Evolutionary conservation across 2,797 vertebrate genomes (phyloP), one percentile per base, ranked within the genome.

Genomic region (Pangasius sanitwongsei): DNA sequence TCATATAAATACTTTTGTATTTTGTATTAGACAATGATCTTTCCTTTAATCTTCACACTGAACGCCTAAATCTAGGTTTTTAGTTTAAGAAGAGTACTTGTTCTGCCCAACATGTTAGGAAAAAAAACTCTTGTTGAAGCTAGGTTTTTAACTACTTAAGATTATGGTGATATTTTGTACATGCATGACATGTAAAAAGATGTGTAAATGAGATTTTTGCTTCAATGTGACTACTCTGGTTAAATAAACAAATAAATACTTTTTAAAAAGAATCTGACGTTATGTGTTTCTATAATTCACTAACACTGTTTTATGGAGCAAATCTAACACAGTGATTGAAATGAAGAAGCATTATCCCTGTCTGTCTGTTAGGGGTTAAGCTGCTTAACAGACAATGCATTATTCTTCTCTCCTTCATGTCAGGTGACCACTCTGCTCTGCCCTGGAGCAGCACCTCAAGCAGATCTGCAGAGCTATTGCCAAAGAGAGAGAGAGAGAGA

Each of bases 351-450:
- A 55, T 81, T 83, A 75, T 78, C 55, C 1, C 69, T 28, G 44
- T 63, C 82, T 25, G 31, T 55, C n/a, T 75, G 86, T 48, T 23
- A 41, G 61, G 69, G 67, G 70, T 87, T 89, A 89, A 88, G 87
- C 84, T 86, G 82, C 86, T 89, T 87, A 89, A 65, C 6, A 48
- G 25, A 85, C 8, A 57, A 25, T 61, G 59, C 61, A 80, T 84
- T 89, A 81, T 72, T 82, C 50, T 75, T 70, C 57, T 63, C 57
- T 48, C 82, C 88, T 83, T 80, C 34, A 41, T 74, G 81, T 87
- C 81, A 80, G 86, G 69, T 89, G 75, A 41, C 57, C 86, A 63
- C 72, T 41, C 72, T 25, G 81, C 55, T 67, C 83, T 48, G 70
- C 74, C 72, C 61, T 3, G 59, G 37, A 65, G 83, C 34, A 61